A percentile compares a stretch with the other conserved stretches of the same genome.
phyloP scores from a whole-genome alignment of 2,888 invertebrate species.

The Agelastica alni region DNA sequence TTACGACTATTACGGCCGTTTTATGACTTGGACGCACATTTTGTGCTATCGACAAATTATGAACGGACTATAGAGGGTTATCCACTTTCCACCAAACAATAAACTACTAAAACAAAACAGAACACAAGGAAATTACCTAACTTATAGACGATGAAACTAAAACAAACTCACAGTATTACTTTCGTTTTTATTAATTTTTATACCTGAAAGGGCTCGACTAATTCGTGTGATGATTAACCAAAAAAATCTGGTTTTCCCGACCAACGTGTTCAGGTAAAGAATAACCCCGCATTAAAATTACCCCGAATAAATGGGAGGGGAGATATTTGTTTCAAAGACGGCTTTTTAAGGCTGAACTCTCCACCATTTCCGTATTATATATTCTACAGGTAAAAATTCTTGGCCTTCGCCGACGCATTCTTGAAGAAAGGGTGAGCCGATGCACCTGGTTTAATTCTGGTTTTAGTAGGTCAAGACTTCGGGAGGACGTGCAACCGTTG shows the following conservation, averaged over 20 bases:
- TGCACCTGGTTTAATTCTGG: constrained; percentile 23
- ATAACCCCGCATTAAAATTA: constrained; percentile 9
- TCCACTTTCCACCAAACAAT: too few species aligned
- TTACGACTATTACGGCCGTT: too few species aligned
- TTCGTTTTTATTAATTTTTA: neutral
- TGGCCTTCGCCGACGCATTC: constrained; percentile 18
- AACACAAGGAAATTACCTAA: too few species aligned
- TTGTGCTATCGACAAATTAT: too few species aligned
- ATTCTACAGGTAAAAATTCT: constrained; percentile 20
- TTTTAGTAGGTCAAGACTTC: constrained; percentile 27
- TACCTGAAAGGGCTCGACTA: neutral
- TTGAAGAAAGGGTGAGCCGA: constrained; percentile 16
- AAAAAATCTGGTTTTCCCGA: constrained; percentile 2
- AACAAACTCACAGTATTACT: too few species aligned
- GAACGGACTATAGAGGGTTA: too few species aligned
- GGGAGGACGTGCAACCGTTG: too few species aligned
- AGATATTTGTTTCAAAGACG: constrained; percentile 8
- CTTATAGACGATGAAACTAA: too few species aligned
- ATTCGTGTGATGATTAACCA: constrained; percentile 8
- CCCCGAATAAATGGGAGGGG: constrained; percentile 13
- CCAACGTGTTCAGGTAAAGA: constrained; percentile 11
- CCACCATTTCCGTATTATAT: constrained; percentile 16
- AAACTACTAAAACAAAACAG: too few species aligned
- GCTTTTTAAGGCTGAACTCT: constrained; percentile 5
- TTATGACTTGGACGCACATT: too few species aligned